Percentiles rank a stretch among this genome's conserved stretches.
Evolutionary conservation across 2,888 invertebrate species (phyloP).

Genomic region (Dromius quadrimaculatus): DNA sequence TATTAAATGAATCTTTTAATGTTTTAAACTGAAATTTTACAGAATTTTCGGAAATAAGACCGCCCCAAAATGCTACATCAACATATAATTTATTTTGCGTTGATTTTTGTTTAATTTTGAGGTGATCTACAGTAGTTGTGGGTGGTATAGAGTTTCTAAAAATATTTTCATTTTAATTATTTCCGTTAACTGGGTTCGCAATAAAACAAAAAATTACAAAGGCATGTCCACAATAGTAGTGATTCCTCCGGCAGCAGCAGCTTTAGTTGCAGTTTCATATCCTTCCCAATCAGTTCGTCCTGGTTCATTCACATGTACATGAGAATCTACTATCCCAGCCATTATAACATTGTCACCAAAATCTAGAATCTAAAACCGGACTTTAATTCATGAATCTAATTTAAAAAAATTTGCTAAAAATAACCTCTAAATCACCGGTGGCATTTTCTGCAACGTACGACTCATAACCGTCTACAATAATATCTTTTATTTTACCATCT

Average conservation of each 20-base stretch:
- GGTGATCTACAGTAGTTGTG: conserved; percentile 74
- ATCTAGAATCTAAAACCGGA: conserved; percentile 64
- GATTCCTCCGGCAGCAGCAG: conserved; percentile 79
- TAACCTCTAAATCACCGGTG: conserved; percentile 67
- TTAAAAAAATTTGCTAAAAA: conserved; percentile 49
- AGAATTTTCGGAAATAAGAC: conserved; percentile 77
- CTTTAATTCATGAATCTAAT: conserved; percentile 7
- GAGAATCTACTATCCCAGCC: conserved; percentile 79
- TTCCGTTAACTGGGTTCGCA: too few relatives aligned
- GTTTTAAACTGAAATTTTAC: conserved; percentile 60
- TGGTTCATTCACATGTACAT: conserved; percentile 81
- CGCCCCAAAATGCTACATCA: conserved; percentile 85
- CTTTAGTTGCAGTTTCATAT: conserved; percentile 76
- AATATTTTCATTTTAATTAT: too few relatives aligned
- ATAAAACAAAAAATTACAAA: conserved; percentile 72
- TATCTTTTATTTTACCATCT: conserved; percentile 71
- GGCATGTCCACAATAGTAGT: conserved; percentile 82
- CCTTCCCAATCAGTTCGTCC: conserved; percentile 81
- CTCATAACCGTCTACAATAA: conserved; percentile 68
- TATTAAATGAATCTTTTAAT: not conserved
- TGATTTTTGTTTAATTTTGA: conserved; percentile 72
- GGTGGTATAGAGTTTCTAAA: conserved; percentile 79
- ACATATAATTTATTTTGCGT: conserved; percentile 73
- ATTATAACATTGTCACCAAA: conserved; percentile 71
- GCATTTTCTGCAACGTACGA: conserved; percentile 60